Evolutionary conservation across 2,797 vertebrate genomes (phyloP).

Genomic region (Enteromius mattozi): DNA sequence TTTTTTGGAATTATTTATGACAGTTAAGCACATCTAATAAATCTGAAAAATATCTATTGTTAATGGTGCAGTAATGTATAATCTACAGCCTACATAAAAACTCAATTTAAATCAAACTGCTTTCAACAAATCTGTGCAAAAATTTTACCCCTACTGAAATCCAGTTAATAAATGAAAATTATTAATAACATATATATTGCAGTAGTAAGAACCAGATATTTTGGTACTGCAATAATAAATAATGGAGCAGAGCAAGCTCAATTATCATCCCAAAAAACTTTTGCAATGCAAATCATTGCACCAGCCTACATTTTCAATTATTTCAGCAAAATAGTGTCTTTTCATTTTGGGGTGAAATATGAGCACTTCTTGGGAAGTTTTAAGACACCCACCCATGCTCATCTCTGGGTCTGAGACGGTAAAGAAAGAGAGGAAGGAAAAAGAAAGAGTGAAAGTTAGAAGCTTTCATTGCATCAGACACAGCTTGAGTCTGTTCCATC

Average conservation of each 20-base stretch:
- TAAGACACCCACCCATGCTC: not conserved
- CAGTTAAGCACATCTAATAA: not conserved
- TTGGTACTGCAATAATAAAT: not conserved
- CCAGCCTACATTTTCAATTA: too few species aligned
- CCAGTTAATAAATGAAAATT: not conserved
- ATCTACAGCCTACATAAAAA: not conserved
- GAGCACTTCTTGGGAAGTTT: not conserved
- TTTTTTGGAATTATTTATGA: not conserved
- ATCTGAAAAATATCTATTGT: not conserved
- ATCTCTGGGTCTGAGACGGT: not conserved
- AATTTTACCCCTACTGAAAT: not conserved
- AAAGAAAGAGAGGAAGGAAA: slow-evolving; percentile 15
- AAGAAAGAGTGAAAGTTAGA: slow-evolving; percentile 8
- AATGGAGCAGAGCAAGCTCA: not conserved
- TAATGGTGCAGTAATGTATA: not conserved
- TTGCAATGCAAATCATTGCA: not conserved
- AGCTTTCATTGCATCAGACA: slow-evolving; percentile 29
- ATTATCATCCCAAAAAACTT: not conserved
- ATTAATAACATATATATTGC: not conserved
- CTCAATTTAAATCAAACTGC: not conserved
- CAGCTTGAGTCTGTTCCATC: slow-evolving; percentile 5
- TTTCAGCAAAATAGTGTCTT: not conserved
- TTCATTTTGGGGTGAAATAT: slow-evolving; percentile 2
- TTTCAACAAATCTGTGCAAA: not conserved
- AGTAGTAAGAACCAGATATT: not conserved